Percentiles rank a stretch among this genome's conserved stretches.
Conservation (phyloP, 1,140 invertebrate genomes). For the Samia ricini region DNA sequence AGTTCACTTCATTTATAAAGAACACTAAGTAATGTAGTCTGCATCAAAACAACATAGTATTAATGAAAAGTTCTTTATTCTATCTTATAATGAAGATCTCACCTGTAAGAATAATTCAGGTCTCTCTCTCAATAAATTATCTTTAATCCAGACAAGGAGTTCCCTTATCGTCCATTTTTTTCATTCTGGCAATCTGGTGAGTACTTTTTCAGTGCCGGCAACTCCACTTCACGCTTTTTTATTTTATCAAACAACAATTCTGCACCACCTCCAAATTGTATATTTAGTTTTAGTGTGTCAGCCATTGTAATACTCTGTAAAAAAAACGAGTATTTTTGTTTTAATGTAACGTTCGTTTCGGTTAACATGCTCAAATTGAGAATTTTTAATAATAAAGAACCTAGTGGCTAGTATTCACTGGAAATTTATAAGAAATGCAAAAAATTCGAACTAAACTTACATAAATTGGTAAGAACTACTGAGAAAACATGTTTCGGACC, state of each 20-base stretch:
- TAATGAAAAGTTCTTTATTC: too few relatives aligned
- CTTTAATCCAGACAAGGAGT: constrained; percentile 89
- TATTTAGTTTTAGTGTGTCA: constrained; percentile 41
- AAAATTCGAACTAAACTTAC: too few relatives aligned
- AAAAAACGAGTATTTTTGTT: not conserved
- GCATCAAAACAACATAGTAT: too few relatives aligned
- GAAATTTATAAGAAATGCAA: too few relatives aligned
- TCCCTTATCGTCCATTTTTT: constrained; percentile 86
- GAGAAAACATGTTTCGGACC: too few relatives aligned
- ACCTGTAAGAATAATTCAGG: constrained; percentile 93
- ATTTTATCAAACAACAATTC: constrained; percentile 91
- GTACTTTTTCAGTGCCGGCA: constrained; percentile 76
- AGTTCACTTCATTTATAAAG: not conserved
- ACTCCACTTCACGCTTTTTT: constrained; percentile 83
- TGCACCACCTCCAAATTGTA: constrained; percentile 87
- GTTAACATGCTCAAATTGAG: not conserved
- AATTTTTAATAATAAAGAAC: not conserved
- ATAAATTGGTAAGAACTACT: too few relatives aligned
- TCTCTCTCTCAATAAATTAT: constrained; percentile 91
- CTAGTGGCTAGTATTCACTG: too few relatives aligned
- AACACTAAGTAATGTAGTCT: constrained; percentile 1
- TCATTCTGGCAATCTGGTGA: constrained; percentile 37
- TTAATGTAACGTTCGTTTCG: not conserved
- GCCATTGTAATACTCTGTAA: constrained; percentile 25
- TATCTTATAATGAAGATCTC: not conserved